These are phyloP conservation scores for Selenia dentaria DNA, from an alignment of 2,888 invertebrate species.

Conservation along the genomic window DNA sequence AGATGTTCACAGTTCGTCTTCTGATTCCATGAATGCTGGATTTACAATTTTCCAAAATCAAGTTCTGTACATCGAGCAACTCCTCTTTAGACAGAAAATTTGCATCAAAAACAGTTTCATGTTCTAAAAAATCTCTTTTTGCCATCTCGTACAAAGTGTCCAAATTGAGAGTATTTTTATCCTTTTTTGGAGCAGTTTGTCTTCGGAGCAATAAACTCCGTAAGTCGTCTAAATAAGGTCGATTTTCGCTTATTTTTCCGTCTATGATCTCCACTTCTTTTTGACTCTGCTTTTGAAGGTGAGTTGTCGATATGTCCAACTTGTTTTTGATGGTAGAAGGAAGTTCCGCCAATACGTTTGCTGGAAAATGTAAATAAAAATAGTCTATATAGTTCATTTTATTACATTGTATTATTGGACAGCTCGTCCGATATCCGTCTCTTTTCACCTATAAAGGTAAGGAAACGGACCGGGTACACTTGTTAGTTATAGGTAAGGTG, in stretches of 20 bases:
- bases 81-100: slow-evolving; percentile 60
- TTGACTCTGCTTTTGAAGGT: slow-evolving; percentile 52
- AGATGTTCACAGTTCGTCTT: slow-evolving; percentile 44
- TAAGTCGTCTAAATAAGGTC: slow-evolving; percentile 65
- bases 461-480: no score
- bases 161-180: slow-evolving; percentile 54
- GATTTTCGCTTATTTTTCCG: slow-evolving; percentile 59
- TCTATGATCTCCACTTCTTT: slow-evolving; percentile 75
- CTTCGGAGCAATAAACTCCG: slow-evolving; percentile 57
- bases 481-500: no score
- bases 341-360: slow-evolving; percentile 28
- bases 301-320: slow-evolving; percentile 53
- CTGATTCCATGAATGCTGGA: slow-evolving; percentile 63
- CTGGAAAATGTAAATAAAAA: no score
- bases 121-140: slow-evolving; percentile 44
- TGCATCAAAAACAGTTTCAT: slow-evolving; percentile 42
- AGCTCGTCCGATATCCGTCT: no score
- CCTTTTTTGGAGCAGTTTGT: slow-evolving; percentile 44
- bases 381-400: no score
- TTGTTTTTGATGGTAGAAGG: slow-evolving; percentile 51
- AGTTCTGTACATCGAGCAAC: slow-evolving; percentile 60
- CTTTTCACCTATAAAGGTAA: no score
- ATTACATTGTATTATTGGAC: no score
- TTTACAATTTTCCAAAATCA: slow-evolving; percentile 55
- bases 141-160: slow-evolving; percentile 66